Evolutionary conservation across 2,113 vertebrate genomes (phyloP), one percentile per base, ranked within the genome.

Genomic region (Dipodomys merriami): DNA sequence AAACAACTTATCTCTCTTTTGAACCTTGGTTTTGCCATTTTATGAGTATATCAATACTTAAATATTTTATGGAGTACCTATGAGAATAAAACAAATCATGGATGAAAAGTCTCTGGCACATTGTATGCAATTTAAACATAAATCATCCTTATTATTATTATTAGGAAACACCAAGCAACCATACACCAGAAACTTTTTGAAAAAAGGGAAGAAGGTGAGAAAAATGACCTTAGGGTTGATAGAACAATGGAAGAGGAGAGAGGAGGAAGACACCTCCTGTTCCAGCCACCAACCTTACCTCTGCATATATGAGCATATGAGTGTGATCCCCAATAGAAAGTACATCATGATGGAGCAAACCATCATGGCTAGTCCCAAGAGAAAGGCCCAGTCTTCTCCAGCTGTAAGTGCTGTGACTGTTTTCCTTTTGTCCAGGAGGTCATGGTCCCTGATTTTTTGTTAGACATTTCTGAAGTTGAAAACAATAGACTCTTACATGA

Each of bases 341-440:
- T 99, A 99, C 98, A 99, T 99, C 98, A 99, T 99, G 97, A 99
- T 97, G 22, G 22, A 99, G 78, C 98, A 97, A 88, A 99, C 97
- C 97, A 99, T 98, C 99, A 99, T 99, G 97, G 98, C 97, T 96
- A 99, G 98, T 81, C 99, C 99, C 5, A 99, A 98, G 46, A 99
- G 98, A 62, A 99, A 99, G 94, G 99, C 99, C 64, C 99, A 96
- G 97, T 99, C 99, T 93, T 99, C 99, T 94, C 99, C 99, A 1
- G 99, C 99, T 97, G 98, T 99, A 94, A 99, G 98, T 27, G 99
- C 99, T 7, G 99, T 99, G 95, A 99, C 99, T 25, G 99, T 99
- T 98, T 99, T 99, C 98, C 98, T 99, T 98, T 99, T 99, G 97
- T 99, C 99, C 98, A 99, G 98, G 89, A 99, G 97, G 69, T 99